Evolutionary conservation across 2,888 invertebrate species (phyloP), one percentile per base, ranked within the genome.

Genomic region (Campaea margaritaria): DNA sequence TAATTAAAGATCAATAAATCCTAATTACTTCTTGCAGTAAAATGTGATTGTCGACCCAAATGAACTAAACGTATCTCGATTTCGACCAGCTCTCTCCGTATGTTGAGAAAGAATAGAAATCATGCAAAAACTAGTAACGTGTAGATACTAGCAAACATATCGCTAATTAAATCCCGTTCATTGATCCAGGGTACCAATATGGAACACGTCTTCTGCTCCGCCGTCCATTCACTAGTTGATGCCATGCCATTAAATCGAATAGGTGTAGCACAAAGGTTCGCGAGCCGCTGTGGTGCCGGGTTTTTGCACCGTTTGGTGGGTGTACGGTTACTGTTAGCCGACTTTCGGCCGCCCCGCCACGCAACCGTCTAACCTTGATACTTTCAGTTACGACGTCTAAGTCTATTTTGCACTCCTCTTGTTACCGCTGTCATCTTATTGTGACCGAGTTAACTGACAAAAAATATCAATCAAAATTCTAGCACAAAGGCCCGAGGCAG

Each of bases 391-490:
- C 89, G 84, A 85, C 79, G 83, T 67, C 74, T 74, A 76, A 76
- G 72, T 86, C 87, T 81, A 89, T 91, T 92, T 90, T 82, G 91
- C 91, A 89, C 88, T 90, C 78, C 85, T 92, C 89, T 91, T 89
- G 88, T 91, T 90, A 90, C 82, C 83, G 81, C 86, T 87, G 87
- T 89, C 90, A 87, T 89, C 89, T 91, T 87, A 90, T 91, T 91
- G 91, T 91, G 89, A 85, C 85, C 89, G 87, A 88, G 87, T 87
- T 87, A 86, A 78, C 87, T 81, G 80, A 91, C 89, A 92, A 92
- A 92, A 92, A 92, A 92, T 91, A 92, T 91, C 91, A 92, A 92
- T 92, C 92, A 90, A 91, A 91, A 91, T 91, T 92, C 91, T 92
- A 87, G 92, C 86, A 87, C 91, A 91, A 88, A 86, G 82, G 89